Evolutionary conservation across 2,113 vertebrate genomes (phyloP), one percentile per base, ranked within the genome.

Genomic region (Anser cygnoides): DNA sequence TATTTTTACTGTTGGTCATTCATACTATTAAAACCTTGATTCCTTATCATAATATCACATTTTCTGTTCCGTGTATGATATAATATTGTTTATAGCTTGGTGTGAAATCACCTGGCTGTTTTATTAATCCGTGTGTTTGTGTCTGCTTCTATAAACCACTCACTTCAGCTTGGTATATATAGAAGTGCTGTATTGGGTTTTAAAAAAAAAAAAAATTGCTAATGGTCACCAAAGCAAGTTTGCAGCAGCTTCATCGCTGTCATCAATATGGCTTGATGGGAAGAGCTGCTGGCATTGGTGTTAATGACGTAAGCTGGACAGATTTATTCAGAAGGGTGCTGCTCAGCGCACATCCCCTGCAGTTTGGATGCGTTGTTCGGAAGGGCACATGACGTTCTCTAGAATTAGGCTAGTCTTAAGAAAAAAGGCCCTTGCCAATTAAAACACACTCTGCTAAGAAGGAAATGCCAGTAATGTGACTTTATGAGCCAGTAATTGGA

Each of bases 401-500:
- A 73, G 80, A 95, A 94, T 84, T 84, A 84, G 77, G 62, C 74
- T 86, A 37, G n/a, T 79, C 70, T 37, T 41, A 73, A 50, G 44
- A 78, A 94, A 66, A 95, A 96, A 82, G 86, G 71, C 63, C 75
- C 50, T 73, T 92, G 84, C 87, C 84, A 87, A 82, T 87, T 96
- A 95, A 93, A 83, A 52, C 59, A 26, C 39, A 8, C 54, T 94
- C 76, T 79, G n/a, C 66, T 66, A 54, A 95, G 62, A 62, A 79
- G 86, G 62, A 93, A 87, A 70, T 85, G 90, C 71, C 73, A 85
- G 73, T 92, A 72, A 87, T 93, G 39, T 13, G 80, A 61, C 71
- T 95, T 96, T 87, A 95, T 84, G 92, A 93, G 87, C 62, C 91
- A 89, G 55, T 95, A 83, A 95, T 92, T 95, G 78, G 84, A 63